Base-by-base conservation (phyloP, 2,888 invertebrate species). In the Catocala fraxini region DNA sequence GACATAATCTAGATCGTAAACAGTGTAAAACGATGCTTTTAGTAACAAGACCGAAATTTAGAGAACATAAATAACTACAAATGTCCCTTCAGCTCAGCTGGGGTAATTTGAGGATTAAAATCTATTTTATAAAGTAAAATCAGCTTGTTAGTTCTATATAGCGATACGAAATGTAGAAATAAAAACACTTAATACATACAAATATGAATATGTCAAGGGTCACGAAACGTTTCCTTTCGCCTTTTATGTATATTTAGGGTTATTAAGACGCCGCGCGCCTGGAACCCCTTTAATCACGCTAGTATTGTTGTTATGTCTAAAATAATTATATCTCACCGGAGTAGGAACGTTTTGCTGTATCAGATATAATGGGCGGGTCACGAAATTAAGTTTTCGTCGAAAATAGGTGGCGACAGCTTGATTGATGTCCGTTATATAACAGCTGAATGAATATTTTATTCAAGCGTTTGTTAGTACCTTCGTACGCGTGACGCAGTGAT, bases 391-490 rank as follows among this genome's bases (percentile, higher is more conserved):
- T 88, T 89, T 89, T 89, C 86, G 81, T 87, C 82, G 83, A 87
- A 89, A 90, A 89, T 89, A 88, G 83, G 85, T 84, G 89, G 74
- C 75, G 89, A 89, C 89, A 89, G 87, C 75, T 88, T 90, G 92
- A 92, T 91, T 86, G 88, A 90, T 91, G 87, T 86, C 83, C 82
- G 83, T 85, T 88, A 86, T 89, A 89, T 89, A 91, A 89, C 85
- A 81, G 81, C 71, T 83, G 83, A 89, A 83, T 89, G 89, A 89
- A 91, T 92, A 90, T 90, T 91, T 91, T 88, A 91, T 90, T 88
- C 80, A 83, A 79, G 74, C 79, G 79, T 82, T 88, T 79, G 82
- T 81, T 81, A 80, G 80, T 80, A 79, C 68, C 71, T 79, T 78
- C 77, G 76, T 80, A 84, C 87, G 90, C 90, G 89, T 90, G 89